Base-by-base conservation (phyloP, 2,888 invertebrate genomes). In the Drosophila acutilabella region DNA sequence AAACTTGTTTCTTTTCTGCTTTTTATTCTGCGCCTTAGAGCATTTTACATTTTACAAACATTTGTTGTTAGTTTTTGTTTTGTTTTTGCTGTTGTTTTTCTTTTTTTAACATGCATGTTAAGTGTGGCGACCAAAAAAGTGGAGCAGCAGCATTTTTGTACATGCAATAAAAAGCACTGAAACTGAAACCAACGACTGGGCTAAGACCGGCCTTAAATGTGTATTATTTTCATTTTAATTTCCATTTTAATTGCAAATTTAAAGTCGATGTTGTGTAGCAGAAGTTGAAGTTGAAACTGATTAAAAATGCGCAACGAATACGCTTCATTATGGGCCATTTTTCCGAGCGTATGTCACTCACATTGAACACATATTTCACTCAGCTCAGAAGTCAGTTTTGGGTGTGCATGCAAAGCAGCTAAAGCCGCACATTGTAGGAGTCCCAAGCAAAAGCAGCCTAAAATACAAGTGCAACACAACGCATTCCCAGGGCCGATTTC, bases 391-490 rank as follows among this genome's bases (percentile, higher is more conserved):
- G 78, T 66, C 33, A 41, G 30, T 42, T 16, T 26, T n/a, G 14
- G 65, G 44, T 20, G 50, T 30, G 78, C 81, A 89, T 83, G 83
- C 85, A 89, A 88, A 89, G 74, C 69, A 64, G 76, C 4, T 13
- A 13, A 13, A 11, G 30, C 11, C 13, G 4, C 36, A 26, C 48
- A 61, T 59, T 65, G 71, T 65, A 71, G 80, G 77, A 74, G 75
- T 56, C 59, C 44, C 50, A 30, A 20, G 44, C 48, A 38, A 30
- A 30, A 42, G 64, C 18, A 73, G 74, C 64, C 77, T 67, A 80
- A 67, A 84, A 84, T 78, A 89, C 83, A 84, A 84, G 83, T 84
- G 83, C 83, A 89, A 84, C 89, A 84, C 89, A 89, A 84, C 89
- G 89, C 89, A 89, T 84, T 84, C 83, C 89, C 83, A 89, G 72